These are phyloP conservation scores for Aurelia coerulea DNA, from an alignment of 30 jellyfish, hydroid and myxozoan species.

Conservation along the genomic window DNA sequence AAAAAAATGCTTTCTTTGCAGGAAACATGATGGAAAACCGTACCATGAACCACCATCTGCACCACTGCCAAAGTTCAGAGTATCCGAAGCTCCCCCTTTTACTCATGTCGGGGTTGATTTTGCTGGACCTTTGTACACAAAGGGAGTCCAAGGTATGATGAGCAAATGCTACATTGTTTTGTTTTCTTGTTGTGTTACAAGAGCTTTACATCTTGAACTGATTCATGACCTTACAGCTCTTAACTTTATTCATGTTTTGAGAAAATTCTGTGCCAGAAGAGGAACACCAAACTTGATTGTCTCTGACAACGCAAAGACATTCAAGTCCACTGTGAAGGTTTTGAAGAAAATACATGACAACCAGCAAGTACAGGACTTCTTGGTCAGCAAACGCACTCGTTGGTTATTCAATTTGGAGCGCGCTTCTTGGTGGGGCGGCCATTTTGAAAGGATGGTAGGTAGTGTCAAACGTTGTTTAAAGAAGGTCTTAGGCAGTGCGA, in stretches of 20 bases:
- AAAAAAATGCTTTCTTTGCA: not conserved
- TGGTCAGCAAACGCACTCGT: not conserved
- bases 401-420: constrained; percentile 13
- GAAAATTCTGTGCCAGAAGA: not conserved
- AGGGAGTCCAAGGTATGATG: not conserved
- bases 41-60: not conserved
- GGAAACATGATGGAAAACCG: not conserved
- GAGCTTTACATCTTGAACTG: constrained; percentile 47
- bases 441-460: constrained; percentile 21
- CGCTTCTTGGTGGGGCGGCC: not conserved
- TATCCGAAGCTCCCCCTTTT: constrained; percentile 4
- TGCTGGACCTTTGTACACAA: constrained; percentile 24
- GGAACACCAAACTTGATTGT: constrained; percentile 1
- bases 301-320: constrained; percentile 20
- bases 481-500: constrained; percentile 36
- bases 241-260: not conserved
- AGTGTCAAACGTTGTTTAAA: constrained; percentile 7
- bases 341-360: not conserved
- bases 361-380: not conserved
- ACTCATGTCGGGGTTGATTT: constrained; percentile 30
- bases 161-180: constrained; percentile 23
- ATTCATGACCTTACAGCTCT: constrained; percentile 19
- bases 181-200: constrained; percentile 32
- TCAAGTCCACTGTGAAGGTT: not conserved
- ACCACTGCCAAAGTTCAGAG: not conserved